Base-by-base conservation (phyloP, 1,140 invertebrate genomes). In the Drosophila ogumai region DNA sequence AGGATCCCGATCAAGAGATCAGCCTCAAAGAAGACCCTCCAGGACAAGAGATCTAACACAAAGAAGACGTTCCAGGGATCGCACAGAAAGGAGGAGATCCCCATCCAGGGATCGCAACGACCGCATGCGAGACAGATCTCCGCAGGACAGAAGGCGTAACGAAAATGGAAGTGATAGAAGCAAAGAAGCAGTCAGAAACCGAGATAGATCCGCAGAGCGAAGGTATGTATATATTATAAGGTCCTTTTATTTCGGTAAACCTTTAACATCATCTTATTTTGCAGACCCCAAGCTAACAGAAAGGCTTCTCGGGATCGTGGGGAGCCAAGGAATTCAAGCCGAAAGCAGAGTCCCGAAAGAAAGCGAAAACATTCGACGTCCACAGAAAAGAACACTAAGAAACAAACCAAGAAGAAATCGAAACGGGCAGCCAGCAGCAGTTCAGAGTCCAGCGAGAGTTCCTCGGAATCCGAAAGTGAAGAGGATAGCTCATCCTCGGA, bases 361-460 rank as follows among this genome's bases (percentile, higher is more conserved):
- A 71, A 79, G 25, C 38, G 55, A 12, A 43, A 71, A 36, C 15
- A 6, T 10, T 28, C 67, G n/a, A 36, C 40, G 17, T 32, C 46
- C 2, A 31, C 49, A 10, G 44, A 79, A 25, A 73, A 69, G 13
- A 67, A 71, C 10, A 47, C 49, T 8, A 49, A 72, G 40, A 64
- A 56, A 13, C 28, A 6, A 19, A 13, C 3, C 0, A 75, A 74
- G 22, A 90, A 77, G n/a, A 84, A 76, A 58, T 65, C 74, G 3
- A 91, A 84, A 38, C 68, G 50, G 38, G 47, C 47, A 6, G 71
- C 46, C n/a, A 86, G 78, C 32, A 75, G 67, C 40, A 88, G 76
- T 28, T 72, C 81, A 6, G 85, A 79, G 15, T 58, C 76, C 10
- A 75, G 61, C 19, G 73, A 88, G 5, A 66, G 64, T 17, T 75